phyloP scores from a whole-genome alignment of 2,113 vertebrate species.

The Tauraco erythrolophus region DNA sequence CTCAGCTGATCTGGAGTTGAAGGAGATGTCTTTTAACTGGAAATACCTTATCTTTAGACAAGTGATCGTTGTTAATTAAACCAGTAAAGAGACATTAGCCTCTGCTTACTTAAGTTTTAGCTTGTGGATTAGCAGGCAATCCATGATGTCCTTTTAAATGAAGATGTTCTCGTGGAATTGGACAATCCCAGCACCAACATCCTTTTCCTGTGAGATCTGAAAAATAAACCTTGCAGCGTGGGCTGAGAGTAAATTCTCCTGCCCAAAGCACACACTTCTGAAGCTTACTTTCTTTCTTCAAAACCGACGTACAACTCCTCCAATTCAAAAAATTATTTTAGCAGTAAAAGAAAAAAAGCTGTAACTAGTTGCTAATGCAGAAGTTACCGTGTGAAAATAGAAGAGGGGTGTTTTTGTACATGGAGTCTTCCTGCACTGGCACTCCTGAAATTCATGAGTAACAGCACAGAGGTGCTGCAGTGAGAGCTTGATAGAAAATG shows the following conservation, averaged over 20 bases:
- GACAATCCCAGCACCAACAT: not conserved
- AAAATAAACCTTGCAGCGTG: not conserved
- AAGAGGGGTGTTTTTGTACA: not conserved
- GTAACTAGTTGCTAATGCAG: not conserved
- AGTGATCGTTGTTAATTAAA: constrained; percentile 52
- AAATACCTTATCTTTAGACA: constrained; percentile 48
- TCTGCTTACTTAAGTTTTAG: constrained; percentile 32
- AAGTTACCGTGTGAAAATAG: not conserved
- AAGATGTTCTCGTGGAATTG: not conserved
- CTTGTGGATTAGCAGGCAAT: constrained; percentile 15
- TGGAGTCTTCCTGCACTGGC: not conserved
- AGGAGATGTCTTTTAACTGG: constrained; percentile 42
- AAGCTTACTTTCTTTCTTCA: not conserved
- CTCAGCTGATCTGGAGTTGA: constrained; percentile 47
- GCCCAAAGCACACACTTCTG: not conserved
- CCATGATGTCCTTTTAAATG: not conserved
- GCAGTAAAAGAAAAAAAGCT: not conserved
- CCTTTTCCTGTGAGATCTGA: not conserved
- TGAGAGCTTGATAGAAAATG: not conserved
- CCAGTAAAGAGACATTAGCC: constrained; percentile 31
- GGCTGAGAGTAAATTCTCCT: not conserved
- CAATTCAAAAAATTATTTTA: not conserved
- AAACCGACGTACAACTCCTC: not conserved
- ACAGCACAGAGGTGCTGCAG: accelerated
- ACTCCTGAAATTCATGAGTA: not conserved